These are phyloP conservation scores for Hemiprocne comata DNA, from an alignment of 2,113 vertebrate genomes.

Conservation along the genomic window DNA sequence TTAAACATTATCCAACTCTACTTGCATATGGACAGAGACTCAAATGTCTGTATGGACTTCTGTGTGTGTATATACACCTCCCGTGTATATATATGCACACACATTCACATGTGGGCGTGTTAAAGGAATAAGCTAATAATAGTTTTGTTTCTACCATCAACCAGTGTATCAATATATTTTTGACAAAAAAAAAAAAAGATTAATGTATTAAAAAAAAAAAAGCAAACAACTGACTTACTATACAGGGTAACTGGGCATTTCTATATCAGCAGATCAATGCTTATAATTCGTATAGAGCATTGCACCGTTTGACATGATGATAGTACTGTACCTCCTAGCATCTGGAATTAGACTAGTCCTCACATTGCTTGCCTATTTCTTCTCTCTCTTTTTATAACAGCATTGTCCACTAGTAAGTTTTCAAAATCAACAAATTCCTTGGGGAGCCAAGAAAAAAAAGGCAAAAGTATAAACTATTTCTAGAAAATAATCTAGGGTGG, in stretches of 20 bases:
- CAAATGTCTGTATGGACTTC: slow-evolving; percentile 54
- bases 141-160: slow-evolving; percentile 77
- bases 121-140: slow-evolving; percentile 83
- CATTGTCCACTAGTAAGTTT: slow-evolving; percentile 70
- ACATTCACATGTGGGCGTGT: slow-evolving; percentile 66
- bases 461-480: slow-evolving; percentile 68
- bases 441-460: slow-evolving; percentile 52
- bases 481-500: slow-evolving; percentile 41
- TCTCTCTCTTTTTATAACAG: slow-evolving; percentile 73
- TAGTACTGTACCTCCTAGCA: slow-evolving; percentile 75
- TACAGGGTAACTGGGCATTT: slow-evolving; percentile 82
- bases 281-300: slow-evolving; percentile 62
- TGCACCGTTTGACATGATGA: slow-evolving; percentile 62
- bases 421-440: slow-evolving; percentile 66
- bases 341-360: slow-evolving; percentile 66
- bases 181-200: slow-evolving; percentile 46
- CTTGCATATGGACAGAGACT: slow-evolving; percentile 62
- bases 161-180: slow-evolving; percentile 74
- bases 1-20: slow-evolving; percentile 49
- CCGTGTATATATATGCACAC: slow-evolving; percentile 59
- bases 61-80: slow-evolving; percentile 57
- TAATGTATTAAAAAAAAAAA: slow-evolving; percentile 57
- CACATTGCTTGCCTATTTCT: slow-evolving; percentile 77
- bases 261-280: slow-evolving; percentile 70
- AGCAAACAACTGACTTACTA: slow-evolving; percentile 23